Conservation (phyloP, 2,797 vertebrate genomes). For the Coccyzus lansbergi region DNA sequence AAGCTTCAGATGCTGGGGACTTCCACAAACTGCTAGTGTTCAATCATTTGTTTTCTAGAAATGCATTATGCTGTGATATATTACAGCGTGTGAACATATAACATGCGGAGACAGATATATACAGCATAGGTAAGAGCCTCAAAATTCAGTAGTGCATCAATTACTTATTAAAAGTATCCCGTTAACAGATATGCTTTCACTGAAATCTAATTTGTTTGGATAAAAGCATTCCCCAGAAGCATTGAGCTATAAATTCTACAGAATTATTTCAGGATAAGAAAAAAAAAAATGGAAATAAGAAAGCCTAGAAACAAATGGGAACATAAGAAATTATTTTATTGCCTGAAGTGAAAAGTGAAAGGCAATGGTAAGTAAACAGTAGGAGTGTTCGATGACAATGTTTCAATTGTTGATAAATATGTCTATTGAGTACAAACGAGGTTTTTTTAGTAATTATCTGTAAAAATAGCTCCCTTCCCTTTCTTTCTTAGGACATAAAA, state of each 20-base stretch:
- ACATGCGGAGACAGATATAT: neutral
- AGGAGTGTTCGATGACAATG: neutral
- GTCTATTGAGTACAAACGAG: neutral
- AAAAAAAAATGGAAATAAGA: neutral
- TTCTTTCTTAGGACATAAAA: neutral
- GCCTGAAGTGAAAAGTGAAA: neutral
- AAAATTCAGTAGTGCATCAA: neutral
- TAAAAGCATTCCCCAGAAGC: neutral
- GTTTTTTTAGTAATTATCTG: neutral
- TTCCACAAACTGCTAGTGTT: neutral
- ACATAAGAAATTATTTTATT: neutral
- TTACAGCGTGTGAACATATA: rapidly evolving
- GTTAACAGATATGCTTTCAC: neutral
- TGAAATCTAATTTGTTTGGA: neutral
- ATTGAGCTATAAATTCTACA: neutral
- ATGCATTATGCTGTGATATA: rapidly evolving
- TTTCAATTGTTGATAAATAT: neutral
- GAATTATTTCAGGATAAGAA: neutral
- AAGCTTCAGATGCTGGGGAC: neutral
- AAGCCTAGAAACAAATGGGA: neutral
- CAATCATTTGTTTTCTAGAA: neutral
- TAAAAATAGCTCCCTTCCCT: neutral
- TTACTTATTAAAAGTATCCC: neutral
- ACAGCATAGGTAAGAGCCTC: neutral
- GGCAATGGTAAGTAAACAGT: neutral